A percentile compares a stretch with the other conserved stretches of the same genome.
phyloP scores from a whole-genome alignment of 1,140 invertebrate genomes.

The Heliconius nattereri region DNA sequence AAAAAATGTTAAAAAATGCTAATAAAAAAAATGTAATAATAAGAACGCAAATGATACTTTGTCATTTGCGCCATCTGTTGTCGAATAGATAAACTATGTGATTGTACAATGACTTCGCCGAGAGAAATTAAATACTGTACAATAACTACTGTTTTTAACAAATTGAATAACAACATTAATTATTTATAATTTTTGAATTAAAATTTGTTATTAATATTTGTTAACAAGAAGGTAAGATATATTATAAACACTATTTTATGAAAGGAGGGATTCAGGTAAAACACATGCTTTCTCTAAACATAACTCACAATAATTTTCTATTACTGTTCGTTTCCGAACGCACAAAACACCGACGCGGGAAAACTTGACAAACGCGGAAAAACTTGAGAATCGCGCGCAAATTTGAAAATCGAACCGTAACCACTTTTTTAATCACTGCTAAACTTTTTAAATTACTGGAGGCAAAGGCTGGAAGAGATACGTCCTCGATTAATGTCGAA shows the following conservation, averaged over 20 bases:
- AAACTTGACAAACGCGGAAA: slow-evolving; percentile 37
- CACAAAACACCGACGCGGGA: slow-evolving; percentile 50
- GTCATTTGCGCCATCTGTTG: slow-evolving; percentile 52
- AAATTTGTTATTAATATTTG: slow-evolving; percentile 1
- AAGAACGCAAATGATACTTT: not conserved
- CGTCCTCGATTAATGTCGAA: slow-evolving; percentile 72
- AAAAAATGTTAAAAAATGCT: no score
- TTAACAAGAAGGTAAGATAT: slow-evolving; percentile 12
- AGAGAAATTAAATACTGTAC: not conserved
- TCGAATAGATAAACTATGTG: slow-evolving; percentile 48
- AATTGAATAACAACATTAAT: not conserved
- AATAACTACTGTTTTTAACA: not conserved
- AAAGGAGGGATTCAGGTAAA: slow-evolving; percentile 4
- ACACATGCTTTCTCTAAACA: slow-evolving; percentile 32
- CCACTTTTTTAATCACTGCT: slow-evolving; percentile 38
- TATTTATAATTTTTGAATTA: no score
- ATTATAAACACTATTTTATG: not conserved
- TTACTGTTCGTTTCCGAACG: slow-evolving; percentile 47
- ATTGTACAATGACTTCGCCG: not conserved
- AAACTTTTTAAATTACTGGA: slow-evolving; percentile 51
- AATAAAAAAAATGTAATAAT: not conserved
- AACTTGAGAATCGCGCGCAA: slow-evolving; percentile 43
- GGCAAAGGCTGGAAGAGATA: slow-evolving; percentile 60
- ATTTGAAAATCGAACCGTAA: slow-evolving; percentile 55
- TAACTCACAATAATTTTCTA: slow-evolving; percentile 52